Base-by-base conservation (phyloP, 1,140 invertebrate species). In the Scaptomyza pallida region DNA sequence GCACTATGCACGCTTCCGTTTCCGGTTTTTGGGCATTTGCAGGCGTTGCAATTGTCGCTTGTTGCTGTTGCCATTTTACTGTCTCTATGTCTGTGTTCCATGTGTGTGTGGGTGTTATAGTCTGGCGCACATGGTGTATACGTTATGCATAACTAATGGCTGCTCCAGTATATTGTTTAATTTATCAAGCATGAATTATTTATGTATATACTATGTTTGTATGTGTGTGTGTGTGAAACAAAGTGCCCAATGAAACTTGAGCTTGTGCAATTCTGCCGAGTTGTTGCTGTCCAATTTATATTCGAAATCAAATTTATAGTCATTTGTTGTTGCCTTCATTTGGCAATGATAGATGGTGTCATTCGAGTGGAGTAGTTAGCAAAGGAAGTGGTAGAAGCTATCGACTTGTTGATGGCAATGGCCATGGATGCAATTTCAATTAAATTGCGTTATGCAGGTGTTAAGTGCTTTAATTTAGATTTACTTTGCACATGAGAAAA, bases 141-240 rank as follows among this genome's bases (percentile, higher is more conserved):
- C 75, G 77, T 82, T 78, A 82, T 88, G 78, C 83, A 88, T 88
- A 88, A 88, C 78, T 89, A 88, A 88, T 88, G 82, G 61, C 75
- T 72, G 72, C 75, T 10, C 72, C 71, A 82, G 69, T 88, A 88
- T 89, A 88, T 89, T 88, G 83, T 88, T 88, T 88, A 88, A 88
- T 88, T 88, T 88, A 88, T 88, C 82, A 89, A 78, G 78, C 78
- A 89, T 88, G 82, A 78, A 88, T 82, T 88, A 88, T 88, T 89
- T 88, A 88, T 88, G 83, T 72, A 60, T 72, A 60, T 44, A 75
- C 10, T 16, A 16, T 51, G 52, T 67, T 54, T 23, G 56, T 64
- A 48, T 48, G 1, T 37, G 1, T 69, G 26, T 68, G 45, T 50
- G 61, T 68, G 44, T 62, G 69, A 50, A 69, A 72, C 72, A 79